Percentiles rank a stretch among this genome's conserved stretches.
Evolutionary conservation across 2,888 invertebrate genomes (phyloP).

Genomic region (Torymus auratus): DNA sequence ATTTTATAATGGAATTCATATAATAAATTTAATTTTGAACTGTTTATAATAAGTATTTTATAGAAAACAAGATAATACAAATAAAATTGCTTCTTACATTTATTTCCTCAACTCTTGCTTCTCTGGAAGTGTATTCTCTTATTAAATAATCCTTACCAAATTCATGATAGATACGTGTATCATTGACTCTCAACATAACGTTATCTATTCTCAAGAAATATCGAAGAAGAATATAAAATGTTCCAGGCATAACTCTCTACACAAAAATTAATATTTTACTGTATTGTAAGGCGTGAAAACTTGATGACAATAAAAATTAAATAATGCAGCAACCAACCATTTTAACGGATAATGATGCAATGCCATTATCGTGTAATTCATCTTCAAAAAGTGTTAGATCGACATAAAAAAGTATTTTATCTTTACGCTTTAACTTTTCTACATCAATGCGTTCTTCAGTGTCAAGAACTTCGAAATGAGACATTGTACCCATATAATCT

Average conservation of each 20-base stretch:
- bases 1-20: no score
- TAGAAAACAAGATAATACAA: no score
- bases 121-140: conserved; percentile 89
- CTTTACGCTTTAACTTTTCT: conserved; percentile 90
- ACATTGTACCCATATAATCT: conserved; percentile 90
- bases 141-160: conserved; percentile 87
- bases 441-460: conserved; percentile 90
- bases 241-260: conserved; percentile 96
- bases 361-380: conserved; percentile 98
- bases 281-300: conserved; percentile 1
- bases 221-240: conserved; percentile 92
- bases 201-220: conserved; percentile 96
- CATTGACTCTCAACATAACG: conserved; percentile 91
- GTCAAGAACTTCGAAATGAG: conserved; percentile 80
- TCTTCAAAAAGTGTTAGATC: conserved; percentile 97
- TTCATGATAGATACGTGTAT: conserved; percentile 91
- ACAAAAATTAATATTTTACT: conserved; percentile 26
- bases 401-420: conserved; percentile 95
- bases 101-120: conserved; percentile 84
- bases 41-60: no score
- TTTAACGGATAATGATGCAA: conserved; percentile 93
- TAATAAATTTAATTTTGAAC: no score
- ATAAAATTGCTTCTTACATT: conserved; percentile 77
- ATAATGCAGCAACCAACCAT: conserved; percentile 83
- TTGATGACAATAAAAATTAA: background rate